Conservation (phyloP, 2,888 invertebrate species). For the Exephanes ischioxanthus region DNA sequence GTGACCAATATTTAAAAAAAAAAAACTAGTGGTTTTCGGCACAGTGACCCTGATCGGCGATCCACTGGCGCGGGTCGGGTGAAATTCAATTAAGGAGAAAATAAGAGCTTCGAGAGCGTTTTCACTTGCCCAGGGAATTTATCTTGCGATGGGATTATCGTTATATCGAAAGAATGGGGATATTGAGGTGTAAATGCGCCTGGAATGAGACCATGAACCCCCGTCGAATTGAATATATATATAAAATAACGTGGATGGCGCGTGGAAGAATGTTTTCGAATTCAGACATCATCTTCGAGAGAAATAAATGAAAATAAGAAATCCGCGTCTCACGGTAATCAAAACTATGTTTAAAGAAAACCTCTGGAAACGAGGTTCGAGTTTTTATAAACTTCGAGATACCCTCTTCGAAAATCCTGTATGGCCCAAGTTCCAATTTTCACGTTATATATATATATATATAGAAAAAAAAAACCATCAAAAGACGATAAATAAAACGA, state of each 20-base stretch:
- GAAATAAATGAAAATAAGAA: not conserved
- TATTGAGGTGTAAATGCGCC: conserved; percentile 27
- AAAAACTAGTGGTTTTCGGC: not conserved
- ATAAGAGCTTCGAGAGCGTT: conserved; percentile 23
- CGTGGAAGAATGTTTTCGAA: not conserved
- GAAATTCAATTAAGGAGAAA: conserved; percentile 3
- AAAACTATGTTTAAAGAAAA: not conserved
- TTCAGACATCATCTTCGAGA: not conserved
- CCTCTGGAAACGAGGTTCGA: too few relatives aligned
- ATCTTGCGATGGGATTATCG: conserved; percentile 39
- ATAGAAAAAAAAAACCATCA: not conserved
- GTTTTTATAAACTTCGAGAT: not conserved
- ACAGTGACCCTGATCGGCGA: conserved; percentile 16
- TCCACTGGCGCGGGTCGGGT: conserved; percentile 38
- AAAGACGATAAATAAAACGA: not conserved
- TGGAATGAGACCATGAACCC: conserved; percentile 32
- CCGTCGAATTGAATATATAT: not conserved
- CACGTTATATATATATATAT: not conserved
- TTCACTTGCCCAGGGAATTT: conserved; percentile 48
- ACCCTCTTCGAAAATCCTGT: not conserved
- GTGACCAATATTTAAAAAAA: not conserved
- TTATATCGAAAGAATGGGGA: conserved; percentile 35
- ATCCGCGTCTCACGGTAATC: not conserved
- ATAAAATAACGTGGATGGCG: too few relatives aligned
- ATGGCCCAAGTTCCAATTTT: not conserved